Evolutionary conservation across 2,797 vertebrate species (phyloP).

Genomic region (Falco concolor): DNA sequence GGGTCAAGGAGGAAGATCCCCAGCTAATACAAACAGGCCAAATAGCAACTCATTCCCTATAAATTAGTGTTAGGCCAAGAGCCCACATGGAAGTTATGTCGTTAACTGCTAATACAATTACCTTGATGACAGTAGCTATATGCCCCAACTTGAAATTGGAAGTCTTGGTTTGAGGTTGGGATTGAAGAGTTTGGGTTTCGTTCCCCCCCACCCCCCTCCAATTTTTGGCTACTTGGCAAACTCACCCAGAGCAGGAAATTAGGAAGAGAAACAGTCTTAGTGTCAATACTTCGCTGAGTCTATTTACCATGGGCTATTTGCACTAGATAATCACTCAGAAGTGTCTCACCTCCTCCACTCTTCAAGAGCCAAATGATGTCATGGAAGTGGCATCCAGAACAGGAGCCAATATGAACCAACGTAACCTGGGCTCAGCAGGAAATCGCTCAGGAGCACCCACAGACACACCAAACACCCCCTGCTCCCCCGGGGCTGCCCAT

Average conservation of each 20-base stretch:
- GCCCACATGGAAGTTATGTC: neutral
- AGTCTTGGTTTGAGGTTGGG: neutral
- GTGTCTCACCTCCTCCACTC: slow-evolving; percentile 40
- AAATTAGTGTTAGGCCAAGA: neutral
- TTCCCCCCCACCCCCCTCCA: neutral
- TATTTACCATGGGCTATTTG: slow-evolving; percentile 63
- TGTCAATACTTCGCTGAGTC: neutral
- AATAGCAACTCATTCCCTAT: neutral
- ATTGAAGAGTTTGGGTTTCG: neutral
- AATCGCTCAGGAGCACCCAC: neutral
- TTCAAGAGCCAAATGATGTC: slow-evolving; percentile 22
- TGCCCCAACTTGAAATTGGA: slow-evolving; percentile 6
- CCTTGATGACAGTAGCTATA: neutral
- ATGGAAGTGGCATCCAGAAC: slow-evolving; percentile 25
- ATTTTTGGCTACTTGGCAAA: slow-evolving; percentile 25
- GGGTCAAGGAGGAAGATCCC: neutral
- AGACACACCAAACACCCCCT: neutral
- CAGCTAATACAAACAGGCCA: neutral
- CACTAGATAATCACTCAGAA: slow-evolving; percentile 62
- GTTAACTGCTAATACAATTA: neutral
- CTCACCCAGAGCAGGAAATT: slow-evolving; percentile 23
- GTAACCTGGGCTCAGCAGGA: neutral
- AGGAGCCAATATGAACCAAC: slow-evolving; percentile 34
- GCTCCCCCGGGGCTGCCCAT: rapidly evolving
- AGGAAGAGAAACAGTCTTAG: slow-evolving; percentile 43